Conservation (phyloP, 2,113 vertebrate genomes). For the Lagenorhynchus albirostris region DNA sequence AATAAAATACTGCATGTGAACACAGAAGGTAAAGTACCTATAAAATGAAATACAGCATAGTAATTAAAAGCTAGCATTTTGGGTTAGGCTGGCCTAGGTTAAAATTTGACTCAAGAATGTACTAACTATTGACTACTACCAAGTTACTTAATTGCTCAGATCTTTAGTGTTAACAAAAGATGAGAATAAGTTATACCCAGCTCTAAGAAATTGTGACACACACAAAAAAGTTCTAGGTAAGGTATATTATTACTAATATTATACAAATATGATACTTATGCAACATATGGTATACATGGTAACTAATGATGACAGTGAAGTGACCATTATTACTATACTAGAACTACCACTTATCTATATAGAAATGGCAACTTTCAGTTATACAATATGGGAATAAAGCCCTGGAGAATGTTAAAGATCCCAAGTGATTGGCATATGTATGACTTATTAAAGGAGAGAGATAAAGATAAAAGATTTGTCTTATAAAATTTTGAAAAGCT, state of each 20-base stretch:
- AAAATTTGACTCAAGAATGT: neutral
- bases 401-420: neutral
- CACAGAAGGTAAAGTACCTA: neutral
- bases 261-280: neutral
- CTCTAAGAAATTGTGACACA: neutral
- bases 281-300: neutral
- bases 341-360: neutral
- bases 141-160: neutral
- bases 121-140: neutral
- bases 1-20: neutral
- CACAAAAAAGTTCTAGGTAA: neutral
- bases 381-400: neutral
- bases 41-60: neutral
- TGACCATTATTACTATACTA: neutral
- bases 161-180: constrained; percentile 6
- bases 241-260: neutral
- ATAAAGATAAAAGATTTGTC: neutral
- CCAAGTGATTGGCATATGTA: neutral
- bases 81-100: neutral
- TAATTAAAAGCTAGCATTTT: neutral
- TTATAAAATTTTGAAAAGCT: neutral
- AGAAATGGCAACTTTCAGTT: neutral
- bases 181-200: neutral
- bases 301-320: neutral
- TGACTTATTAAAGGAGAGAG: neutral